phyloP scores from a whole-genome alignment of 2,888 invertebrate genomes.

The Amblyjoppa proteus region DNA sequence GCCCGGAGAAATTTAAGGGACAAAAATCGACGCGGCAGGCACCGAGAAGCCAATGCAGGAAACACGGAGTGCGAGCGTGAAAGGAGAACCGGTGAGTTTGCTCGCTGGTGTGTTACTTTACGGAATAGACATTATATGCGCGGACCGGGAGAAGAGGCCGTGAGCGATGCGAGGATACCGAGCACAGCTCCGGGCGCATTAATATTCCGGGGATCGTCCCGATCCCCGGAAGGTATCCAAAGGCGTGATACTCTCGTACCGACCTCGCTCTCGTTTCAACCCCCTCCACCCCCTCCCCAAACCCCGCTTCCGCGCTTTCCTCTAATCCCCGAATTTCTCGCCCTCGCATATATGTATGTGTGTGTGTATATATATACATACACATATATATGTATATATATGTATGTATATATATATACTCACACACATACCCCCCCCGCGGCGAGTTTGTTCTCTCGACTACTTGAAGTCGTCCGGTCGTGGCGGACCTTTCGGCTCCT shows the following conservation, averaged over 20 bases:
- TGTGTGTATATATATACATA: background rate
- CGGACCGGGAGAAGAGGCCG: slow-evolving; percentile 17
- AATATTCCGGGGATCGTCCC: slow-evolving; percentile 78
- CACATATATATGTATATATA: background rate
- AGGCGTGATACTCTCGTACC: slow-evolving; percentile 71
- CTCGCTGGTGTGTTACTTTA: slow-evolving; percentile 33
- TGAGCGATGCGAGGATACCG: background rate
- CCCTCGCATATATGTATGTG: background rate
- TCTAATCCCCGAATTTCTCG: slow-evolving; percentile 77
- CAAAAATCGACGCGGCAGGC: slow-evolving; percentile 12
- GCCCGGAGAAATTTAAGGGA: slow-evolving; percentile 4
- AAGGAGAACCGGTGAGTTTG: slow-evolving; percentile 45
- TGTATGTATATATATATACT: no score
- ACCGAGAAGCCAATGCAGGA: slow-evolving; percentile 8
- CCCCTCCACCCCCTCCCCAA: slow-evolving; percentile 37
- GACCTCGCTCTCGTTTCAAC: slow-evolving; percentile 17
- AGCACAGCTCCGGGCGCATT: slow-evolving; percentile 69
- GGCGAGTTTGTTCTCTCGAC: background rate
- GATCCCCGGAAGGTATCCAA: slow-evolving; percentile 76
- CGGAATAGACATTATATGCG: slow-evolving; percentile 13
- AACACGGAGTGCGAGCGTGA: slow-evolving; percentile 34
- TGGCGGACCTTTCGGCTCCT: slow-evolving; percentile 47
- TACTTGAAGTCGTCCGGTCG: slow-evolving; percentile 12
- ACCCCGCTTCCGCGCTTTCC: slow-evolving; percentile 74
- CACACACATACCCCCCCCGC: background rate